Base-by-base conservation (phyloP, 2,113 vertebrate genomes). In the Numida meleagris region DNA sequence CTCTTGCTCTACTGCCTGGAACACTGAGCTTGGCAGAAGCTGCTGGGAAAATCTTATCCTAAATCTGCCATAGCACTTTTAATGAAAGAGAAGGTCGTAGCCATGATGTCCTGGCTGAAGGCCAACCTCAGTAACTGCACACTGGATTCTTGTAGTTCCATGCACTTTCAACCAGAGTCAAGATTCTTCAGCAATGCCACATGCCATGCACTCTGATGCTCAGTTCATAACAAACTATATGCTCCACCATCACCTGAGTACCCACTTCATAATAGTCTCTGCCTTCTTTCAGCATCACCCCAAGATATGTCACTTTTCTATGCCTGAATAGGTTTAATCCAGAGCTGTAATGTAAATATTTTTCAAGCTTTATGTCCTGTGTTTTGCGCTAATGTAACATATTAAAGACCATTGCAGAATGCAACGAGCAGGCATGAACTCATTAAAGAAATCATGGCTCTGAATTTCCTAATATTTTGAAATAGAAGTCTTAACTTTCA, bases 321-420 rank as follows among this genome's bases (percentile, higher is more conserved):
- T 74, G 20, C 38, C n/a, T 59, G 48, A 82, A 38, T 24, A 82
- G 61, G 79, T 84, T 85, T 80, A 90, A 38, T 58, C 31, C 82
- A 91, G 79, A 86, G 12, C 58, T 86, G 70, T 66, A 92, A 95
- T 65, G 36, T 80, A 90, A 95, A 85, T 83, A 87, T 92, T 96
- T 94, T 61, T 14, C 45, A 61, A 93, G 14, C 24, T 92, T 84
- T 80, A 74, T 74, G 59, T 59, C 42, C 59, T n/a, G 14, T 59
- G 25, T 57, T 94, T 14, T 48, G 55, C 74, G 74, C 25, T 92
- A 71, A 71, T 74, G 23, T 55, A 89, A 87, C 51, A 17, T 53
- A 53, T 87, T 78, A 71, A 89, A 95, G 78, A 65, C 46, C 40
- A 83, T 51, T 83, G 27, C 65, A 94, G 68, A 81, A 86, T 20